Conservation (phyloP, 2,888 invertebrate genomes). For the Drosophila emarginata region DNA sequence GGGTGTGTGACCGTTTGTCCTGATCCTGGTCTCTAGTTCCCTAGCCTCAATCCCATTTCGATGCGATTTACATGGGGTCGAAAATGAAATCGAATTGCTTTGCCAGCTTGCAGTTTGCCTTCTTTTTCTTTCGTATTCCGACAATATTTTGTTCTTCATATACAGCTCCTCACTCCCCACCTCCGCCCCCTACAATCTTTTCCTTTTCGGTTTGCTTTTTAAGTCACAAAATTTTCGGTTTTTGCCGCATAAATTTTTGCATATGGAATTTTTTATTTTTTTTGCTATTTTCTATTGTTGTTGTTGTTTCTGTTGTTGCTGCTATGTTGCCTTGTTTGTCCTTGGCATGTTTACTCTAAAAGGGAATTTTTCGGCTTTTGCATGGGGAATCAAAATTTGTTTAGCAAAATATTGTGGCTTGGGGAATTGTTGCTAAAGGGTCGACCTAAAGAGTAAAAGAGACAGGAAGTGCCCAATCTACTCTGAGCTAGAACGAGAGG, state of each 20-base stretch:
- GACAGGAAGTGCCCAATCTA: not conserved
- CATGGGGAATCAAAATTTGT: constrained; percentile 36
- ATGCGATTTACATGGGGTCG: constrained; percentile 32
- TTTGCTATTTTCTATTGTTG: constrained; percentile 4
- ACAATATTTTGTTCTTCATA: too few relatives aligned
- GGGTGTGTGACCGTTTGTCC: constrained; percentile 24
- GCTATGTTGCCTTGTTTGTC: constrained; percentile 13
- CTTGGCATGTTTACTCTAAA: constrained; percentile 30
- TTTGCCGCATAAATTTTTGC: constrained; percentile 55
- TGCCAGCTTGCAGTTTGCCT: constrained; percentile 38
- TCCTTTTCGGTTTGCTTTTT: constrained; percentile 22
- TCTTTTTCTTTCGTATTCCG: constrained; percentile 31
- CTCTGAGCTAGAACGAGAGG: not conserved
- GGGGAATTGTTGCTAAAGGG: constrained; percentile 38
- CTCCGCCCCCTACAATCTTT: not conserved
- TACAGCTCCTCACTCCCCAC: too few relatives aligned
- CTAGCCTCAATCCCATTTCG: constrained; percentile 12
- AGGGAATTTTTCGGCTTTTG: constrained; percentile 26
- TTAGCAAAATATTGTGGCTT: constrained; percentile 42
- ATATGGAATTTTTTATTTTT: constrained; percentile 41
- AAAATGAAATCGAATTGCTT: constrained; percentile 39
- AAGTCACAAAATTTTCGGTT: constrained; percentile 52
- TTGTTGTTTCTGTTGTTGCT: not conserved
- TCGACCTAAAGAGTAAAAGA: constrained; percentile 3
- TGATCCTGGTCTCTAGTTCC: not conserved